These are phyloP conservation scores for Noctua janthe DNA, from an alignment of 2,888 invertebrate species.

Conservation along the genomic window DNA sequence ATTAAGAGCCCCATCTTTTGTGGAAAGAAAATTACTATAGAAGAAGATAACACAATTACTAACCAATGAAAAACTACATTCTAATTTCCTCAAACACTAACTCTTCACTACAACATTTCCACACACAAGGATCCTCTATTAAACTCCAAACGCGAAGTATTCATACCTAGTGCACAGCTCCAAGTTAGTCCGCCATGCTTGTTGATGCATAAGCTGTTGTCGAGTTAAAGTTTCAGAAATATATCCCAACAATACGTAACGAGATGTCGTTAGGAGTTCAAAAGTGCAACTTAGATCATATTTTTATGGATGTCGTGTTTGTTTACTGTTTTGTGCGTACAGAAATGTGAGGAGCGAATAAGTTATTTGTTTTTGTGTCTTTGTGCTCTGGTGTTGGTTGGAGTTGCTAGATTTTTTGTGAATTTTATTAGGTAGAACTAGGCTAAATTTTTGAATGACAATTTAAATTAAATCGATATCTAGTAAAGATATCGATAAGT, in stretches of 20 bases:
- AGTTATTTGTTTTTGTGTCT: constrained; percentile 1
- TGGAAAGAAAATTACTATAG: neutral
- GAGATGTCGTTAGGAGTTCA: constrained; percentile 57
- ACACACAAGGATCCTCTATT: neutral
- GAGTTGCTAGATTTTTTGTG: neutral
- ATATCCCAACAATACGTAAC: constrained; percentile 54
- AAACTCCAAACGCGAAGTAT: constrained; percentile 38
- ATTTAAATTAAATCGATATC: neutral
- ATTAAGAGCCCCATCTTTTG: too few relatives aligned
- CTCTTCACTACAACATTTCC: constrained; percentile 13
- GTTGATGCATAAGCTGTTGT: constrained; percentile 49
- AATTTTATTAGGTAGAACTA: neutral
- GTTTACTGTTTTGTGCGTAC: constrained; percentile 27
- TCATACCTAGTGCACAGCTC: constrained; percentile 40
- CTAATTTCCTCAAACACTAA: neutral
- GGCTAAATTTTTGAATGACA: neutral
- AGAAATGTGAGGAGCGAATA: constrained; percentile 10
- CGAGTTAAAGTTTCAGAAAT: constrained; percentile 52
- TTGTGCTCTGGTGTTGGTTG: neutral
- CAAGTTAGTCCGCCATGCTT: constrained; percentile 36
- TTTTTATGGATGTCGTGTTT: constrained; percentile 27
- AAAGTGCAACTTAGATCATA: constrained; percentile 41
- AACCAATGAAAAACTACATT: neutral
- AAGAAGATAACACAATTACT: neutral
- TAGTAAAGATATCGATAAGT: too few relatives aligned